A percentile compares a stretch with the other conserved stretches of the same genome.
phyloP scores from a whole-genome alignment of 2,888 invertebrate genomes.

The Aplocera efformata region DNA sequence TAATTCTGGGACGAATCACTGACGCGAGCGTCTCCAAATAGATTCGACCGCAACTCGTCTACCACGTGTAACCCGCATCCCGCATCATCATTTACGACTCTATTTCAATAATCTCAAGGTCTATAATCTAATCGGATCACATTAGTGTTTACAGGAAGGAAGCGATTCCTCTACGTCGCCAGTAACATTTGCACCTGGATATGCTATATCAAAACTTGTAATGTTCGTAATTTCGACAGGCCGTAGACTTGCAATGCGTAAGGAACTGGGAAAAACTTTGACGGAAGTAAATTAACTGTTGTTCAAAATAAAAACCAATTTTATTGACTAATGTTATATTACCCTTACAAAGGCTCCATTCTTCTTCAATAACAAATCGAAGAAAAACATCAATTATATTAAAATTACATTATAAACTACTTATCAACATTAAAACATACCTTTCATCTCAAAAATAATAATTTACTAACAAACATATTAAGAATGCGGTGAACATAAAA shows the following conservation, averaged over 20 bases:
- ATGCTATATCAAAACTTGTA: too few species aligned
- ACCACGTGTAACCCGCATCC: slow-evolving; percentile 34
- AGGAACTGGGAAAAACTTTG: too few species aligned
- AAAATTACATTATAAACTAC: slow-evolving; percentile 76
- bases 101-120: slow-evolving; percentile 34
- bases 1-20: slow-evolving; percentile 41
- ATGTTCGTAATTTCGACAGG: too few species aligned
- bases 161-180: slow-evolving; percentile 46
- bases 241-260: too few species aligned
- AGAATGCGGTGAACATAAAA: slow-evolving; percentile 21
- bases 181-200: slow-evolving; percentile 29
- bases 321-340: slow-evolving; percentile 60
- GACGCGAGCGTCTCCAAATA: slow-evolving; percentile 62
- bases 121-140: slow-evolving; percentile 27
- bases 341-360: slow-evolving; percentile 65
- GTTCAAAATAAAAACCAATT: slow-evolving; percentile 41
- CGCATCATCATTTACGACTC: slow-evolving; percentile 33
- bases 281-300: too few species aligned
- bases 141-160: slow-evolving; percentile 40
- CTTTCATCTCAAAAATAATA: slow-evolving; percentile 79
- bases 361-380: slow-evolving; percentile 56
- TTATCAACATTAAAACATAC: slow-evolving; percentile 75
- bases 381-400: slow-evolving; percentile 67
- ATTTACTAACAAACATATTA: slow-evolving; percentile 74
- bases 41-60: slow-evolving; percentile 54